Base-by-base conservation (phyloP, 2,797 vertebrate genomes). In the Ambastaia sidthimunki region DNA sequence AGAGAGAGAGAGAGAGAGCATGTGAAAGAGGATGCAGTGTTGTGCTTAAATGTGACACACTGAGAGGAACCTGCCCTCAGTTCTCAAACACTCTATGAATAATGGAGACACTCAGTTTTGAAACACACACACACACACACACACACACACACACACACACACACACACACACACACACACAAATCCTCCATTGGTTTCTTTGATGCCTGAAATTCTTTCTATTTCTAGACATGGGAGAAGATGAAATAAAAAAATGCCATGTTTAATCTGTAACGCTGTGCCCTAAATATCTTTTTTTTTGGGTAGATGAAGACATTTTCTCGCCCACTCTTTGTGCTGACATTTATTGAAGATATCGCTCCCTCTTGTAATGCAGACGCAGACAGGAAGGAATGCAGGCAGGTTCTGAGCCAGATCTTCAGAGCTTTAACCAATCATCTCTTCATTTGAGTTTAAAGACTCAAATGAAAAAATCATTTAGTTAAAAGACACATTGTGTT, bases 181-280 rank as follows among this genome's bases (percentile, higher is more conserved):
- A 28, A 2, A 28, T 28, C 28, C 28, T 28, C 28, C 28, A 28
- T 4, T 28, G 9, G 31, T 52, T 55, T 23, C 18, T 69, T 23
- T 62, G 83, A 44, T 71, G 69, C 67, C 63, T 67, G 44, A 73
- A 80, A 82, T 73, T 37, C 28, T 0, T 54, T 80, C 59, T 82
- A 63, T 68, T 78, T 75, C 34, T 68, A 60, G 76, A 80, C 44
- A 9, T 37, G 57, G 63, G 25, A 37, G 62, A 19, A 82, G 41
- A 74, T 37, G 0, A 47, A 82, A 78, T 75, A 75, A 84, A 83
- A 78, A 67, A 59, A 47, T 71, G 31, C 70, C 79, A 62, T 71
- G 69, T 80, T 82, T 84, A 66, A 82, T 79, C 37, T 80, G 57
- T 71, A 80, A 66, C n/a, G 63, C 54, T 60, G 37, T 77, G 74